Evolutionary conservation across 2,888 invertebrate genomes (phyloP).

Genomic region (Bellardia pandia): DNA sequence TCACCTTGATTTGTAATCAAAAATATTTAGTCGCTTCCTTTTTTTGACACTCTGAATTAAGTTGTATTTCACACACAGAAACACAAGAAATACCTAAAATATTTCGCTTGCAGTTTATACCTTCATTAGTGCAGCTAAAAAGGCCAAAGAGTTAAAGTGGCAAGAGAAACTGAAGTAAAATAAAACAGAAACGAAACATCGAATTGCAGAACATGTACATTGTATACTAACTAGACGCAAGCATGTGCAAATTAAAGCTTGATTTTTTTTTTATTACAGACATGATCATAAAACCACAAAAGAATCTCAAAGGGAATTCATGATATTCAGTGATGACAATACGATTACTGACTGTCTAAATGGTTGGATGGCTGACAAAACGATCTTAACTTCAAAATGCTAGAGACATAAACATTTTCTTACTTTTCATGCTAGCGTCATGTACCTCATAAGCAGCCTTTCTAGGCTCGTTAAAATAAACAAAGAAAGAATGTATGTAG

Average conservation of each 20-base stretch:
- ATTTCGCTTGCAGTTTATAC: constrained; percentile 57
- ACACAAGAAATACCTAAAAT: constrained; percentile 58
- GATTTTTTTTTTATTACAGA: constrained; percentile 72
- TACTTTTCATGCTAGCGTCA: background rate
- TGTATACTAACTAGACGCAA: constrained; percentile 49
- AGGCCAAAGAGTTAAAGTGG: background rate
- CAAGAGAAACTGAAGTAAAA: background rate
- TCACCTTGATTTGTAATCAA: constrained; percentile 52
- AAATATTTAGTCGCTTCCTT: constrained; percentile 57
- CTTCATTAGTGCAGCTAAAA: constrained; percentile 47
- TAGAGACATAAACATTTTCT: constrained; percentile 50
- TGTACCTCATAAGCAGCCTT: background rate
- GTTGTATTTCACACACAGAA: constrained; percentile 42
- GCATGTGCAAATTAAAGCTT: constrained; percentile 70
- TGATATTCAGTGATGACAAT: constrained; percentile 72
- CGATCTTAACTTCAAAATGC: constrained; percentile 61
- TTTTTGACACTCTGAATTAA: constrained; percentile 67
- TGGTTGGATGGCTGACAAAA: constrained; percentile 70
- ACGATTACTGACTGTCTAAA: constrained; percentile 70
- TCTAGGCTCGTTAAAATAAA: constrained; percentile 49
- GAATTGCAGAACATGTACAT: constrained; percentile 60
- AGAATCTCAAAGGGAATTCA: constrained; percentile 72
- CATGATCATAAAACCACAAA: constrained; percentile 70
- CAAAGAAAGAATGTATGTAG: constrained; percentile 24
- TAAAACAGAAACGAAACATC: background rate